A percentile compares a stretch with the other conserved stretches of the same genome.
phyloP scores from a whole-genome alignment of 2,113 vertebrate species.

The Grammomys surdaster region DNA sequence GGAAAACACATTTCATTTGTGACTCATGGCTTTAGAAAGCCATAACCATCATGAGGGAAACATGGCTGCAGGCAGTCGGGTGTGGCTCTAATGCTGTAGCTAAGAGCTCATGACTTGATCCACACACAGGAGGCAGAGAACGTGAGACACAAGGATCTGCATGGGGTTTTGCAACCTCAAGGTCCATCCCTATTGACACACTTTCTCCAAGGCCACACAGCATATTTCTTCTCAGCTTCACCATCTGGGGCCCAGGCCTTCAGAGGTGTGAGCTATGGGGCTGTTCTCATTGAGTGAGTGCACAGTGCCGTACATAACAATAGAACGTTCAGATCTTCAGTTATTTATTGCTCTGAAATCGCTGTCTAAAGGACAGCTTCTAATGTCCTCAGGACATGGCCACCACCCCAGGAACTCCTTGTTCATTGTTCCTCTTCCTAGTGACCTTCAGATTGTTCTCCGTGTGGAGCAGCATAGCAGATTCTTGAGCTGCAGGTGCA shows the following conservation, averaged over 20 bases:
- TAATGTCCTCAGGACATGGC: background rate
- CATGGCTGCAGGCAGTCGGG: background rate
- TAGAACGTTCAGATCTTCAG: background rate
- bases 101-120: background rate
- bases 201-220: background rate
- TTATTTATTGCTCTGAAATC: background rate
- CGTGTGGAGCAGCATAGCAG: background rate
- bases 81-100: background rate
- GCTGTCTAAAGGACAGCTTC: background rate
- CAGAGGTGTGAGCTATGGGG: background rate
- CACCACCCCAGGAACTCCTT: background rate
- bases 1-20: background rate
- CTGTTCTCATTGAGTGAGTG: background rate
- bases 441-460: too few relatives aligned
- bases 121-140: background rate
- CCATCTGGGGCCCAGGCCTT: background rate
- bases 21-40: background rate
- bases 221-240: background rate
- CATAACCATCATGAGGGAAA: background rate
- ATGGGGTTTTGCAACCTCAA: background rate
- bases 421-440: background rate
- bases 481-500: background rate
- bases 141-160: background rate
- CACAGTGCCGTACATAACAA: background rate
- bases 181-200: background rate